Evolutionary conservation across 2,113 vertebrate genomes (phyloP).

Genomic region (Notiomystis cincta): DNA sequence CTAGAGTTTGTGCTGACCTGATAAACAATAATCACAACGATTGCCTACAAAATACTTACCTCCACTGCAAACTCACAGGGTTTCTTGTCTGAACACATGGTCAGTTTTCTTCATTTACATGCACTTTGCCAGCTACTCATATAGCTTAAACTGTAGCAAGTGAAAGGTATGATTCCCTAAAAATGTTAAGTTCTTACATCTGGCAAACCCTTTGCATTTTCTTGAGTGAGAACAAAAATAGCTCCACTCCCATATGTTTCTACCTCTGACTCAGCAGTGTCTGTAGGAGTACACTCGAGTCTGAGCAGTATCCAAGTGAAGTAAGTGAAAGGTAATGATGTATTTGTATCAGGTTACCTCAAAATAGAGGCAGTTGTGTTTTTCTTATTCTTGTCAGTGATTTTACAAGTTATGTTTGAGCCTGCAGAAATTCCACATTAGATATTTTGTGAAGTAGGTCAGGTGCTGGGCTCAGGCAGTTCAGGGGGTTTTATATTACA

Average conservation of each 20-base stretch:
- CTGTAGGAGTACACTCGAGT: conserved; percentile 18
- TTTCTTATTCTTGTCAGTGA: neutral
- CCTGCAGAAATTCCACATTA: conserved; percentile 5
- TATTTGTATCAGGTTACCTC: neutral
- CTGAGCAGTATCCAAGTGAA: neutral
- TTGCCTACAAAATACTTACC: neutral
- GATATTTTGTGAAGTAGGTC: conserved; percentile 32
- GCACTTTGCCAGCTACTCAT: neutral
- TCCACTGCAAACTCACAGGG: neutral
- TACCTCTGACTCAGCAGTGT: conserved; percentile 52
- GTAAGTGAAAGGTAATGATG: neutral
- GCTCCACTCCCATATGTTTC: conserved; percentile 14
- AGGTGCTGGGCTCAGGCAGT: neutral
- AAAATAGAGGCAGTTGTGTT: neutral
- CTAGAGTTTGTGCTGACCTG: neutral
- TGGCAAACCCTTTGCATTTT: neutral
- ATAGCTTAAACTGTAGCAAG: neutral
- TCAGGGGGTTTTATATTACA: neutral
- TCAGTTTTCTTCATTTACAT: neutral
- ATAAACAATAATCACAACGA: neutral
- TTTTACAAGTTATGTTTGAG: neutral
- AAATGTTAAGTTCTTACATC: neutral
- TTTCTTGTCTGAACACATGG: neutral
- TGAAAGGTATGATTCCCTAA: neutral
- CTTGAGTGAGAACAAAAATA: conserved; percentile 8